A percentile compares a stretch with the other conserved stretches of the same genome.
phyloP scores from a whole-genome alignment of 2,797 vertebrate genomes.

The Trematocara caparti region DNA sequence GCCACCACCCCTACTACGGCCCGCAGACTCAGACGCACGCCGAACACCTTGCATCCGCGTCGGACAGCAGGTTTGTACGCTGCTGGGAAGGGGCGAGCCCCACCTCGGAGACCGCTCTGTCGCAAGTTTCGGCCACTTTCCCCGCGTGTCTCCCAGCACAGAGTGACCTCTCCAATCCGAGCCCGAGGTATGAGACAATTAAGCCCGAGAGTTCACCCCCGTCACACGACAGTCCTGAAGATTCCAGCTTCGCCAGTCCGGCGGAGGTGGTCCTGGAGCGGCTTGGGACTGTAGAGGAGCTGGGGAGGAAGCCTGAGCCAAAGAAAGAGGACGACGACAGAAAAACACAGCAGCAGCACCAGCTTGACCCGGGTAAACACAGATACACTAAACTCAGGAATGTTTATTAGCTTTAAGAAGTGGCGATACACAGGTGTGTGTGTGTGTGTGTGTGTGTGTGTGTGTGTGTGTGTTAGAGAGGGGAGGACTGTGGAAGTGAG shows the following conservation, averaged over 20 bases:
- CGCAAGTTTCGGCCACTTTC: conserved; percentile 43
- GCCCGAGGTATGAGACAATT: conserved; percentile 76
- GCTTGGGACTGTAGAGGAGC: conserved; percentile 84
- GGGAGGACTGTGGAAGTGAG: conserved; percentile 55
- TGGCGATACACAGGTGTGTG: conserved; percentile 34
- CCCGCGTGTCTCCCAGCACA: conserved; percentile 64
- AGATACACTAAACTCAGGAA: not conserved
- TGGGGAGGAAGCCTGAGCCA: conserved; percentile 73
- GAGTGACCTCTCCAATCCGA: conserved; percentile 42
- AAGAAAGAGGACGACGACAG: conserved; percentile 52
- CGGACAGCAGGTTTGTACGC: conserved; percentile 84
- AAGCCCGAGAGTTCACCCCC: conserved; percentile 78
- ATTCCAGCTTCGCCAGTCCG: conserved; percentile 77
- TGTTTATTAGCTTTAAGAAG: conserved; percentile 48
- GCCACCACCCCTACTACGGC: conserved; percentile 63
- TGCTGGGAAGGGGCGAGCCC: conserved; percentile 83
- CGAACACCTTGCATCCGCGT: conserved; percentile 79
- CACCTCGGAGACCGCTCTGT: conserved; percentile 60
- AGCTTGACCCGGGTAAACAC: conserved; percentile 57
- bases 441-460: conserved; percentile 12
- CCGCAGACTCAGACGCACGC: conserved; percentile 50
- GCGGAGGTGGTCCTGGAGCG: conserved; percentile 84
- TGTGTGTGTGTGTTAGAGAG: not conserved
- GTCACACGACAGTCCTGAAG: conserved; percentile 72
- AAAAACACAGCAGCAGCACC: conserved; percentile 29